Evolutionary conservation across 64 coral and sea anemone genomes (phyloP), one percentile per base, ranked within the genome.

Genomic region (Platygyra sinensis): DNA sequence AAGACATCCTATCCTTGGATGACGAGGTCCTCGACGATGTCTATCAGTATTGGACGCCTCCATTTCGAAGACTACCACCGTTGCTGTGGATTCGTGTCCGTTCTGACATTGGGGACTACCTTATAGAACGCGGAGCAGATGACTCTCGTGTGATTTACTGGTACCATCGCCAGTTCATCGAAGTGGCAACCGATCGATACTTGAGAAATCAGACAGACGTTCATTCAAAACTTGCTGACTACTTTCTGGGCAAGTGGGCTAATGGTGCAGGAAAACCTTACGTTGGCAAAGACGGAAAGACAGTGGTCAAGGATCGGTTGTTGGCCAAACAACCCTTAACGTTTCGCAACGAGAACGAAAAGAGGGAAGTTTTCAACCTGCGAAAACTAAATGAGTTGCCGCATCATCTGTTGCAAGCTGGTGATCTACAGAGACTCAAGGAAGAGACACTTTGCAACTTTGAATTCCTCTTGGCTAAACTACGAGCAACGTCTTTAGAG

Each of bases 91-190:
- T 91, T 61, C 93, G 93, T 52, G 60, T 95, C 22, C 88, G 89
- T 54, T 74, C 89, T 24, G 93, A 95, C 39, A 65, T 95, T 60
- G 85, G 80, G 11, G 93, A 95, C 19, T 95, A 91, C 25, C 83
- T 95, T 15, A 73, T 95, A 12, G 89, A 95, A 22, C 49, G 93
- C 64, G 93, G 93, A 33, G 88, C 93, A 80, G 89, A 95, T 72
- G 93, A 86, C 36, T 69, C 89, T 22, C 74, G 89, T 4, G 89
- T 95, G 38, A 71, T 90, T 5, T 95, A 91, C 19, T 95, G 93
- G 93, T 95, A 95, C 81, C 93, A 95, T 91, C 93, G 93, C 25
- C 93, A 95, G 84, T 95, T 95, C 61, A 95, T 91, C 72, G 93
- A 95, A 72, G 76, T 87, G 19, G 89, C 93, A 28, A 86, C 74